Percentiles rank a stretch among this genome's conserved stretches.
Conservation (phyloP, 2,113 vertebrate species). For the Uropsilus gracilis region DNA sequence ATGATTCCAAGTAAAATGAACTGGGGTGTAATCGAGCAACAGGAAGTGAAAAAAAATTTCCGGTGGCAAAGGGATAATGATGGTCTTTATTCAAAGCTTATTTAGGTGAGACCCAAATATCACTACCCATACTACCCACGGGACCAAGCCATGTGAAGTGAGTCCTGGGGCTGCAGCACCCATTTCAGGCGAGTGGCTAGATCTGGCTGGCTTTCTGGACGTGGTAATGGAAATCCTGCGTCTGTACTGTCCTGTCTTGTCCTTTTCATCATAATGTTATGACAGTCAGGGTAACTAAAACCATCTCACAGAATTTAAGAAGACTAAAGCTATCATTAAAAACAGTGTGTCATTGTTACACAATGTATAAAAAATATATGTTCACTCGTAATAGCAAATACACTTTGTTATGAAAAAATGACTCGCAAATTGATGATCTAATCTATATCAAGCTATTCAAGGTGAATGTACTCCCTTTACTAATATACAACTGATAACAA, state of each 20-base stretch:
- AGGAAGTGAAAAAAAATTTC: slow-evolving; percentile 64
- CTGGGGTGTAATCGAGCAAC: slow-evolving; percentile 67
- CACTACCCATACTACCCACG: background rate
- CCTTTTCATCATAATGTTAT: background rate
- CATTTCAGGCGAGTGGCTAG: background rate
- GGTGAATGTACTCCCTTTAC: no score
- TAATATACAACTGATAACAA: no score
- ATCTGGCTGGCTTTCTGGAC: accelerated
- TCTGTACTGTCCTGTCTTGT: background rate
- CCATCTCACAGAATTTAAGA: no score
- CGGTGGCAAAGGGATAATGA: slow-evolving; percentile 60
- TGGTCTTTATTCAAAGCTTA: background rate
- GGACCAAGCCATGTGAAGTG: background rate
- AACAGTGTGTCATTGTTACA: no score
- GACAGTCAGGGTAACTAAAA: background rate
- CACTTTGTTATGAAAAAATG: no score
- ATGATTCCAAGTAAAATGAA: slow-evolving; percentile 81
- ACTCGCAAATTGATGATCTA: no score
- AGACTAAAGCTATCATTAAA: no score
- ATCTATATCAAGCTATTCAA: no score
- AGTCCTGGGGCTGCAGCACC: background rate
- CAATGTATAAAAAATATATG: no score
- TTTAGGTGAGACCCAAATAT: slow-evolving; percentile 26
- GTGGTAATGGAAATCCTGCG: no score
- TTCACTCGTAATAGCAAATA: no score